Percentiles rank a stretch among this genome's conserved stretches.
These are phyloP conservation scores for Telmatochromis sp. DNA, from an alignment of 2,113 vertebrate species.

Conservation along the genomic window DNA sequence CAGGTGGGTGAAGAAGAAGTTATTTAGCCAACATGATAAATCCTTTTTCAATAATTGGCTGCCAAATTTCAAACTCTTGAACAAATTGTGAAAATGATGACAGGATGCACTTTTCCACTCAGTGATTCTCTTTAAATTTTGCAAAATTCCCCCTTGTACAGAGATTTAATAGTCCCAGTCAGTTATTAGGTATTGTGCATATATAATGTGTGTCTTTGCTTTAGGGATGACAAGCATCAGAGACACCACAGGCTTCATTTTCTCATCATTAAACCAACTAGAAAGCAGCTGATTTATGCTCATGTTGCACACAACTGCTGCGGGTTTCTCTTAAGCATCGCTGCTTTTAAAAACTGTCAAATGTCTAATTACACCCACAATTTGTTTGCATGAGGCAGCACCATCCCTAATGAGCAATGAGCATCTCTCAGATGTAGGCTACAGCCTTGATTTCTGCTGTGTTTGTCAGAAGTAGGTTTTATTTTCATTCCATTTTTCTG, in stretches of 20 bases:
- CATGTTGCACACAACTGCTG: neutral
- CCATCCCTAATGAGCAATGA: neutral
- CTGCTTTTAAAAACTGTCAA: neutral
- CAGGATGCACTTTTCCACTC: neutral
- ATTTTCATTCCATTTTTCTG: constrained; percentile 5
- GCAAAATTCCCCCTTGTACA: neutral
- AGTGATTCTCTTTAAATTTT: neutral
- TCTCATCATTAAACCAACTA: neutral
- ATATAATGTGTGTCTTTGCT: neutral
- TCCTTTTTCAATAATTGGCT: neutral
- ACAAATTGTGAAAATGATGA: neutral
- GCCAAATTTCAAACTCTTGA: neutral
- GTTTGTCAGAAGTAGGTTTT: neutral
- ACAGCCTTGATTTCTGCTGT: neutral
- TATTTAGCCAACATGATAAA: neutral
- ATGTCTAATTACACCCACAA: constrained; percentile 3
- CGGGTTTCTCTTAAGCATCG: neutral
- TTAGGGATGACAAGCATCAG: neutral
- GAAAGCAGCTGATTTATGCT: neutral
- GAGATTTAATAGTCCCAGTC: neutral
- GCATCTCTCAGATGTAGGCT: neutral
- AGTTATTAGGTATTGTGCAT: neutral
- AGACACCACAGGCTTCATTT: neutral
- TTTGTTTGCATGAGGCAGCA: neutral
- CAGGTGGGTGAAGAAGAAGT: neutral